Conservation (phyloP, 1,140 invertebrate species). For the Muscidifurax raptorellus region DNA sequence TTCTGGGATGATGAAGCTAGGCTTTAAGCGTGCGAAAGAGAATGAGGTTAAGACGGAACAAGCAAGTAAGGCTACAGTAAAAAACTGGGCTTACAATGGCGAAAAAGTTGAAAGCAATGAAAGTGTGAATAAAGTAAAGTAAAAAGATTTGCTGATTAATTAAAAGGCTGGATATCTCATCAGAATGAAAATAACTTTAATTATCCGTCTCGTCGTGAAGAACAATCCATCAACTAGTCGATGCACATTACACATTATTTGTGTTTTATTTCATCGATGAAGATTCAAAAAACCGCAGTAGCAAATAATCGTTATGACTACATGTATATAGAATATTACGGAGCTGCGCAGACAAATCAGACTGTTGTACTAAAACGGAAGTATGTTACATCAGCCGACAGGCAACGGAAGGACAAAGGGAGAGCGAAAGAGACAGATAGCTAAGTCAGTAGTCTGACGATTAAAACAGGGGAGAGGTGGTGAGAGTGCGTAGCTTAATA, state of each 20-base stretch:
- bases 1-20: conserved; percentile 38
- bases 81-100: conserved; percentile 41
- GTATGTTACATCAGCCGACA: conserved; percentile 11
- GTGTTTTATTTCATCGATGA: background rate
- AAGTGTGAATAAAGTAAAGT: conserved; percentile 27
- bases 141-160: conserved; percentile 27
- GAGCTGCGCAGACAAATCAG: background rate
- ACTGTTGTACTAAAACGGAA: background rate
- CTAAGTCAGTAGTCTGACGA: background rate
- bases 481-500: conserved; percentile 74
- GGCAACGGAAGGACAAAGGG: background rate
- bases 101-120: conserved; percentile 44
- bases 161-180: background rate
- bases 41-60: conserved; percentile 44
- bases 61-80: conserved; percentile 10
- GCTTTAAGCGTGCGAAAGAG: conserved; percentile 50
- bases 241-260: background rate
- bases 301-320: no score
- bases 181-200: conserved; percentile 25
- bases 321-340: no score
- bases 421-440: background rate
- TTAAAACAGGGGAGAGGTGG: conserved; percentile 52
- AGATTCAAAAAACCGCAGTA: background rate
- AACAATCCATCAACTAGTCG: background rate
- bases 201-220: background rate